Conservation (phyloP, 2,113 vertebrate species). For the Rousettus leschenaultii region DNA sequence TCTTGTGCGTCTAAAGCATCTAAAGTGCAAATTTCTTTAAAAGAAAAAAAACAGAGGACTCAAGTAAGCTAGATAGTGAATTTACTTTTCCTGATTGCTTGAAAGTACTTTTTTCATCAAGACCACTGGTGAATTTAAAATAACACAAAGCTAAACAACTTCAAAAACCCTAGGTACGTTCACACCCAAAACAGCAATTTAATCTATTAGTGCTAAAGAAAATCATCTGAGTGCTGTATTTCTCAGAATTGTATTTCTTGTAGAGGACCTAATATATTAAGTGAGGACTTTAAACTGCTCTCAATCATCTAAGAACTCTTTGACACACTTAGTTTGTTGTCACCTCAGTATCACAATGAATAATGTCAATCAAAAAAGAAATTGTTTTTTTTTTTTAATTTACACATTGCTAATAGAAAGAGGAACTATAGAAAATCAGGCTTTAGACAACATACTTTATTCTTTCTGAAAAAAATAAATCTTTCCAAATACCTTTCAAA, state of each 20-base stretch:
- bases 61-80: neutral
- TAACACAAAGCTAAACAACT: neutral
- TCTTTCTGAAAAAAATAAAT: neutral
- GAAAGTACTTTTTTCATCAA: neutral
- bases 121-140: neutral
- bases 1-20: neutral
- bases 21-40: neutral
- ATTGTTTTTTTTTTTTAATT: neutral
- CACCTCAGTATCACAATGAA: neutral
- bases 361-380: neutral
- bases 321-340: neutral
- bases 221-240: neutral
- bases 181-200: neutral
- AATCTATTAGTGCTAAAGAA: neutral
- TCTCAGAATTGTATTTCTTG: neutral
- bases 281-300: neutral
- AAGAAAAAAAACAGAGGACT: neutral
- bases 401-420: neutral
- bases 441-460: neutral
- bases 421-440: neutral
- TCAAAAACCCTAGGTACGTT: neutral
- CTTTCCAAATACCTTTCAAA: neutral
- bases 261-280: neutral
- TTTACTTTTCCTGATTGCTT: neutral
- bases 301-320: neutral